Evolutionary conservation across 1,140 invertebrate species (phyloP).

Genomic region (Epicauta chinensis): DNA sequence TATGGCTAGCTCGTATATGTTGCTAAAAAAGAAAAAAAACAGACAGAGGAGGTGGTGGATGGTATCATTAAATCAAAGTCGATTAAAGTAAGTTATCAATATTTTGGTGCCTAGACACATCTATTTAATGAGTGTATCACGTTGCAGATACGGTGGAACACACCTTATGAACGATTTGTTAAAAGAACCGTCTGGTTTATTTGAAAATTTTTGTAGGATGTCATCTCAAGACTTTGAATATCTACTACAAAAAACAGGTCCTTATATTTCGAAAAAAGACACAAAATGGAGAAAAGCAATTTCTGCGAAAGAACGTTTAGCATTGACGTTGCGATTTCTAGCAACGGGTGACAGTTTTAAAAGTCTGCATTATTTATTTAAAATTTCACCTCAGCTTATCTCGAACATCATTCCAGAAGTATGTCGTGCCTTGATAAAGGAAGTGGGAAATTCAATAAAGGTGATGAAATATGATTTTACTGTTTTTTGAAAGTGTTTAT

Average conservation of each 20-base stretch:
- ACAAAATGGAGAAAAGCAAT: constrained; percentile 29
- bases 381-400: constrained; percentile 31
- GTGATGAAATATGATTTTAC: too few relatives aligned
- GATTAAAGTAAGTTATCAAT: too few relatives aligned
- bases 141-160: constrained; percentile 6
- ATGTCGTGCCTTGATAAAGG: constrained; percentile 23
- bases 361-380: constrained; percentile 26
- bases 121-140: too few relatives aligned
- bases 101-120: too few relatives aligned
- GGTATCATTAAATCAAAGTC: too few relatives aligned
- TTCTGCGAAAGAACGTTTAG: constrained; percentile 20
- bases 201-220: constrained; percentile 30
- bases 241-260: constrained; percentile 18
- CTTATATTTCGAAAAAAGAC: constrained; percentile 28
- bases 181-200: constrained; percentile 10
- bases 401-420: constrained; percentile 25
- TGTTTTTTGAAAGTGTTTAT: too few relatives aligned
- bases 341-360: constrained; percentile 31
- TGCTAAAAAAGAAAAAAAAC: too few relatives aligned
- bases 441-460: constrained; percentile 24
- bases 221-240: constrained; percentile 25
- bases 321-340: constrained; percentile 32
- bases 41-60: too few relatives aligned
- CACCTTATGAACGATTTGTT: constrained; percentile 1
- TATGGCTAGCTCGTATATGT: too few relatives aligned